phyloP scores from a whole-genome alignment of 2,113 vertebrate species.

The Caranx melampygus region DNA sequence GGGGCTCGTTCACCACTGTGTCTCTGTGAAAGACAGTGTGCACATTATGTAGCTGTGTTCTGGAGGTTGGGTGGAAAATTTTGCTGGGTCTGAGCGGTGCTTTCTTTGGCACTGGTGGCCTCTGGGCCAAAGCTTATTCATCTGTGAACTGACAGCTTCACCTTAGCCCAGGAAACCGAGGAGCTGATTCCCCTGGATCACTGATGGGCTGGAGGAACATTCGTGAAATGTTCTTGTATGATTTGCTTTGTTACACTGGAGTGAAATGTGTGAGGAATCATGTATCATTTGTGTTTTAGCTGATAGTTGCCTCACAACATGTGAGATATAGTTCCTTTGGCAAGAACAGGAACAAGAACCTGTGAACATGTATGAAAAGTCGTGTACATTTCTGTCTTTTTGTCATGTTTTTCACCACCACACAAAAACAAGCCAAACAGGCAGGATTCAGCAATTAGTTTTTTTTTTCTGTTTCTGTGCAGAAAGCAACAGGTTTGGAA shows the following conservation, averaged over 20 bases:
- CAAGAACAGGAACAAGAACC: not conserved
- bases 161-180: slow-evolving; percentile 71
- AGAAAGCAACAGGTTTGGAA: slow-evolving; percentile 50
- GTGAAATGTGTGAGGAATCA: not conserved
- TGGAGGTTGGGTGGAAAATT: slow-evolving; percentile 75
- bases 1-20: slow-evolving; percentile 64
- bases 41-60: slow-evolving; percentile 71
- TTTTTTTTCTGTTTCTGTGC: slow-evolving; percentile 41
- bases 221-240: slow-evolving; percentile 35
- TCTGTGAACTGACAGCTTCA: slow-evolving; percentile 80
- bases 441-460: slow-evolving; percentile 40
- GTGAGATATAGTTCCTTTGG: not conserved
- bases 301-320: not conserved
- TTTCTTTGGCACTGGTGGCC: slow-evolving; percentile 81
- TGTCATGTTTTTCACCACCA: not conserved
- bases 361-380: slow-evolving; percentile 14
- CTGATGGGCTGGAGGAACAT: slow-evolving; percentile 33
- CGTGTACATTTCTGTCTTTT: not conserved
- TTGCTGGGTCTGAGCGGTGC: slow-evolving; percentile 73
- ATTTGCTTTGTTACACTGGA: slow-evolving; percentile 9
- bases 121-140: slow-evolving; percentile 73
- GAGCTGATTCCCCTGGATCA: slow-evolving; percentile 43
- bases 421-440: slow-evolving; percentile 5
- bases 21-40: slow-evolving; percentile 68
- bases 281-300: not conserved